A percentile compares a stretch with the other conserved stretches of the same genome.
phyloP scores from a whole-genome alignment of 2,888 invertebrate genomes.

The Glaucopsyche alexis region DNA sequence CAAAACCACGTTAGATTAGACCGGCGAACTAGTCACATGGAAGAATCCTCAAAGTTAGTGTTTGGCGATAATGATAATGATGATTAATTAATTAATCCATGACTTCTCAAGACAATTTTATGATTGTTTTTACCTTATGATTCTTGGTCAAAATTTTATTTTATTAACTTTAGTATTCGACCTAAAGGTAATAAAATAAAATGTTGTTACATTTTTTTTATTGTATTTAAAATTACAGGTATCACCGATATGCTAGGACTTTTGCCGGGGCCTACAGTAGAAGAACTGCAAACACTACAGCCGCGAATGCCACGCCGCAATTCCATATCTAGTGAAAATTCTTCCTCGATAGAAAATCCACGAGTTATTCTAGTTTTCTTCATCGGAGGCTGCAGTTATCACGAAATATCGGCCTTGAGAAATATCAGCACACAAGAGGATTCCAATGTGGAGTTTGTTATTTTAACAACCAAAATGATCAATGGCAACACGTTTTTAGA shows the following conservation, averaged over 20 bases:
- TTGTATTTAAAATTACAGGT: conserved; percentile 68
- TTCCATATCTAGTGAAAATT: conserved; percentile 80
- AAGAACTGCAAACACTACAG: conserved; percentile 82
- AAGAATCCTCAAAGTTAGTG: no score
- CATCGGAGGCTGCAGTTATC: conserved; percentile 97
- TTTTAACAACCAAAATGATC: conserved; percentile 94
- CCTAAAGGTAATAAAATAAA: no score
- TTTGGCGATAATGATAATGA: no score
- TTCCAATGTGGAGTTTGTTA: conserved; percentile 91
- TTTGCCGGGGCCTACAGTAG: conserved; percentile 88
- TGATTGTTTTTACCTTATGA: no score
- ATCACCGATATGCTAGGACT: conserved; percentile 91
- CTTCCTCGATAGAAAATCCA: conserved; percentile 78
- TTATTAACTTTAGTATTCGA: no score
- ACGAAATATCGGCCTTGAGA: conserved; percentile 91
- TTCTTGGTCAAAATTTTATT: no score
- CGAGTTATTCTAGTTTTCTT: conserved; percentile 94
- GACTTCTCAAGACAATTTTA: no score
- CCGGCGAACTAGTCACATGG: no score
- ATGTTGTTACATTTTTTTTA: no score
- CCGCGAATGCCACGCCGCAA: conserved; percentile 79
- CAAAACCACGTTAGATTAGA: no score
- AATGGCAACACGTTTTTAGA: conserved; percentile 93
- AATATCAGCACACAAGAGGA: conserved; percentile 88
- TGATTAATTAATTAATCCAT: no score